Conservation (phyloP, 2,797 vertebrate genomes). For the Premnoplex brunnescens region DNA sequence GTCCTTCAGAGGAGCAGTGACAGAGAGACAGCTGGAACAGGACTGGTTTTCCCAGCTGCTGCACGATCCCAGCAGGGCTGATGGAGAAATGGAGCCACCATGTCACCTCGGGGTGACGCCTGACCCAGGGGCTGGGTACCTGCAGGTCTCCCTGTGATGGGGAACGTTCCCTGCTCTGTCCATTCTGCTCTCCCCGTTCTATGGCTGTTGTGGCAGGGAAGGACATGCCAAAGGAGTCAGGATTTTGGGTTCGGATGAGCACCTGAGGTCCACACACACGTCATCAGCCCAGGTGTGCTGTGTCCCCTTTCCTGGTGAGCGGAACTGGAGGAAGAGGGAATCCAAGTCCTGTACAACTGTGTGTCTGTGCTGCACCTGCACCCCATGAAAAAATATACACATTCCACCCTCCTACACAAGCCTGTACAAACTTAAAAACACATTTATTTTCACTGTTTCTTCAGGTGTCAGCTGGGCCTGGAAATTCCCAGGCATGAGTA, state of each 20-base stretch:
- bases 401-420: neutral
- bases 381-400: neutral
- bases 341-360: rapidly evolving
- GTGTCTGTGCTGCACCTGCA: neutral
- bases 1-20: neutral
- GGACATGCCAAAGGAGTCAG: neutral
- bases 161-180: neutral
- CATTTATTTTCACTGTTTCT: neutral
- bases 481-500: rapidly evolving
- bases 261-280: rapidly evolving
- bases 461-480: neutral
- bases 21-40: neutral
- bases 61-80: neutral
- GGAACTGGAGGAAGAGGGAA: neutral
- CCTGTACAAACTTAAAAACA: neutral
- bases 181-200: neutral
- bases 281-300: rapidly evolving
- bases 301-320: rapidly evolving
- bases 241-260: neutral
- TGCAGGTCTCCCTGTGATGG: rapidly evolving
- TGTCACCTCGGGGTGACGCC: rapidly evolving
- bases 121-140: rapidly evolving
- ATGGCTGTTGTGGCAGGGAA: neutral
- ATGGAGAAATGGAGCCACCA: neutral
- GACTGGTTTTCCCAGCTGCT: neutral